These are phyloP conservation scores for Hydractinia echinata DNA, from an alignment of 30 jellyfish, hydroid and myxozoan species.

Conservation along the genomic window DNA sequence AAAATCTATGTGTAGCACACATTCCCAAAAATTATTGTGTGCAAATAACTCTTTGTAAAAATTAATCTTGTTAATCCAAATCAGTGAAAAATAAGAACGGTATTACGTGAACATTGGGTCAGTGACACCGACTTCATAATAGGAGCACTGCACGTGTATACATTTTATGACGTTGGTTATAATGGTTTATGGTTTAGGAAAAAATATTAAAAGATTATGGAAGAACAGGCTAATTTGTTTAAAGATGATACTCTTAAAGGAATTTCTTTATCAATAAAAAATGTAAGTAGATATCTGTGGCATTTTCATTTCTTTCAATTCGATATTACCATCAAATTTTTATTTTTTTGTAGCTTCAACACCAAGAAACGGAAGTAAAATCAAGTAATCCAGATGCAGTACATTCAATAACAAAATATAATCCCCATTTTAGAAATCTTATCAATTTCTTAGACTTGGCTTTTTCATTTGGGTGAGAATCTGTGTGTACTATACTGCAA, in stretches of 20 bases:
- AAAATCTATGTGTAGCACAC: too few species aligned
- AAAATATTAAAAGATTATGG: slow-evolving; percentile 1
- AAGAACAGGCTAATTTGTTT: slow-evolving; percentile 52
- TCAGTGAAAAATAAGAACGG: too few species aligned
- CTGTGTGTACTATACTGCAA: not conserved
- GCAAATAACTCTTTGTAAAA: too few species aligned
- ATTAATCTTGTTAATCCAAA: too few species aligned
- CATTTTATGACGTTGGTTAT: too few species aligned
- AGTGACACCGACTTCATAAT: too few species aligned
- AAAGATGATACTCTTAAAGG: slow-evolving; percentile 91
- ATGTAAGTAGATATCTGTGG: slow-evolving; percentile 26
- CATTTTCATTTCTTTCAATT: not conserved
- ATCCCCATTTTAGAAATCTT: slow-evolving; percentile 69
- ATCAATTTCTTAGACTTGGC: slow-evolving; percentile 58
- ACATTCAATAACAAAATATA: slow-evolving; percentile 60
- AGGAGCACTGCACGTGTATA: too few species aligned
- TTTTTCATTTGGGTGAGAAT: slow-evolving; percentile 74
- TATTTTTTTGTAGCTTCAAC: slow-evolving; percentile 58
- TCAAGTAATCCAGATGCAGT: slow-evolving; percentile 47
- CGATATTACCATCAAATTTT: not conserved
- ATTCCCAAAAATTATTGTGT: too few species aligned
- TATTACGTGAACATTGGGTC: too few species aligned
- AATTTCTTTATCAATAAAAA: slow-evolving; percentile 60
- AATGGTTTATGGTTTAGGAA: not conserved
- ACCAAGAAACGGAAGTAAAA: slow-evolving; percentile 72